A percentile compares a stretch with the other conserved stretches of the same genome.
Evolutionary conservation across 2,113 vertebrate species (phyloP).

Genomic region (Lampris megalopsis): DNA sequence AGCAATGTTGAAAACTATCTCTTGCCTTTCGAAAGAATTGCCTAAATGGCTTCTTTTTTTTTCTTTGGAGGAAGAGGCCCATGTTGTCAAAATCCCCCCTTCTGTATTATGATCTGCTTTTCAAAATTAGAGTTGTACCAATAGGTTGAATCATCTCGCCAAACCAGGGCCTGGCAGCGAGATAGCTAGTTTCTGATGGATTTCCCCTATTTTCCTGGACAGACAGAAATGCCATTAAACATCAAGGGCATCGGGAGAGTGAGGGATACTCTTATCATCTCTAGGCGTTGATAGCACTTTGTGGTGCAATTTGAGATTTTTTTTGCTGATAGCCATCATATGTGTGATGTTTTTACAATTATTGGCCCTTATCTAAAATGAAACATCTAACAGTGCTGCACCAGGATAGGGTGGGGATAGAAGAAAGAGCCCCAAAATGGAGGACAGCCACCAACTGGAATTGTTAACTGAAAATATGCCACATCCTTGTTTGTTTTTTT

Average conservation of each 20-base stretch:
- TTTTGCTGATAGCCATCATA: constrained; percentile 53
- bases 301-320: constrained; percentile 57
- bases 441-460: neutral
- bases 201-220: constrained; percentile 56
- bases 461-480: neutral
- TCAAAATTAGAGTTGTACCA: constrained; percentile 1
- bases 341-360: constrained; percentile 60
- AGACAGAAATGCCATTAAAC: constrained; percentile 73
- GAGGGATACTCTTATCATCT: constrained; percentile 11
- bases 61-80: constrained; percentile 10
- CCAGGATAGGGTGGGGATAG: constrained; percentile 11
- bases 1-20: neutral
- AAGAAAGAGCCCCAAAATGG: constrained; percentile 9
- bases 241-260: constrained; percentile 65
- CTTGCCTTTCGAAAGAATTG: neutral
- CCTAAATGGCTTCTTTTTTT: neutral
- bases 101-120: constrained; percentile 6
- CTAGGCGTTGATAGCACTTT: constrained; percentile 52
- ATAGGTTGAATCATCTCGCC: neutral
- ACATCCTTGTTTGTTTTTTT: neutral
- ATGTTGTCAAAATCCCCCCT: neutral
- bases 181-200: constrained; percentile 40
- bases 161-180: neutral
- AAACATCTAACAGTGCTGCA: constrained; percentile 53
- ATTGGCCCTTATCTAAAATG: constrained; percentile 77